phyloP scores from a whole-genome alignment of 2,888 invertebrate species.

The Drosophila stalkeri region DNA sequence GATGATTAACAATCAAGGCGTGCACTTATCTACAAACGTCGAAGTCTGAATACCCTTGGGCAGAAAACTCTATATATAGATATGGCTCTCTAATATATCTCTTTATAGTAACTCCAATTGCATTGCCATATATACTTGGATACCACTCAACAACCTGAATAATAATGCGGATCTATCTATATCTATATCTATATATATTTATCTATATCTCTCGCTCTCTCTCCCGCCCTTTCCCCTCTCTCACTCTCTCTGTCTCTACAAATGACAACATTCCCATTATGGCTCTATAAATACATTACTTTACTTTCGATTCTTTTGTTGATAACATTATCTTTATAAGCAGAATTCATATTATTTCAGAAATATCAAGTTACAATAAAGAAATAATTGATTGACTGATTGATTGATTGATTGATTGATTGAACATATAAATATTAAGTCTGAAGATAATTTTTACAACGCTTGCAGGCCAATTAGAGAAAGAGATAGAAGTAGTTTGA shows the following conservation, averaged over 20 bases:
- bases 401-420: neutral
- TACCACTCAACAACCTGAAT: neutral
- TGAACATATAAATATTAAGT: neutral
- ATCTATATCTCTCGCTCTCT: neutral
- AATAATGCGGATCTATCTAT: neutral
- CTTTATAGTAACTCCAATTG: neutral
- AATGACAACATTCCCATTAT: neutral
- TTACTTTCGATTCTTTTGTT: neutral
- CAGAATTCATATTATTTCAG: neutral
- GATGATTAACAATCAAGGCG: constrained; percentile 33
- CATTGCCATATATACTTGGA: neutral
- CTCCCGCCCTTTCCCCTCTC: too few species aligned
- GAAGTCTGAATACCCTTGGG: constrained; percentile 14
- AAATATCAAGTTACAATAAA: neutral
- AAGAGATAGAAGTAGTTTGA: neutral
- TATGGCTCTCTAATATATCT: neutral
- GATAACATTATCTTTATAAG: constrained; percentile 1
- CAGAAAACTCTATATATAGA: neutral
- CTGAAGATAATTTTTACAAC: neutral
- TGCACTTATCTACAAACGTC: neutral
- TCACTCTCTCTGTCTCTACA: neutral
- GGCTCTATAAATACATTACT: neutral
- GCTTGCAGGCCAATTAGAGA: neutral
- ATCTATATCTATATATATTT: neutral
- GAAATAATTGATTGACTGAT: neutral